Conservation (phyloP, 2,888 invertebrate species). For the Idaea biselata region DNA sequence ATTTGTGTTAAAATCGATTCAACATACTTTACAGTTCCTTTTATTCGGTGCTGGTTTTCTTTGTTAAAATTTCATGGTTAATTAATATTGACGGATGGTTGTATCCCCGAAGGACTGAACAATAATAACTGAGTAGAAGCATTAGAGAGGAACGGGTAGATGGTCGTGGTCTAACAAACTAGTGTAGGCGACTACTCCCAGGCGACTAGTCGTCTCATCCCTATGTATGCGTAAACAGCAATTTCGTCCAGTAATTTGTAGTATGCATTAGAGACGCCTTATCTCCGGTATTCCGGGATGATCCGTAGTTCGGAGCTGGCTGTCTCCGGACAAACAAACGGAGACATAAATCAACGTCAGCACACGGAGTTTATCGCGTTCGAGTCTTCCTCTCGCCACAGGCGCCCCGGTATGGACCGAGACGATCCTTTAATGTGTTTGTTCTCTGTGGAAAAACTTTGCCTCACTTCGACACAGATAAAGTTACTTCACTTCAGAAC, state of each 20-base stretch:
- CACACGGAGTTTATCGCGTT: conserved; percentile 69
- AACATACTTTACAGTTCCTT: background rate
- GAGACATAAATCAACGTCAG: conserved; percentile 78
- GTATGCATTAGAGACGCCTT: conserved; percentile 62
- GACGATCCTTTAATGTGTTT: conserved; percentile 68
- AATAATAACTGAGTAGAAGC: background rate
- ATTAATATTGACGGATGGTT: background rate
- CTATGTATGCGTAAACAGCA: conserved; percentile 53
- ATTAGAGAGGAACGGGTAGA: background rate
- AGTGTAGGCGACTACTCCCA: background rate
- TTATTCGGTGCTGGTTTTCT: background rate
- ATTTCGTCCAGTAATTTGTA: conserved; percentile 67
- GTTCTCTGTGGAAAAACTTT: conserved; percentile 55
- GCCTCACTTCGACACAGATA: conserved; percentile 44
- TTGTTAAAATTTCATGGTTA: background rate
- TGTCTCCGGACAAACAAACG: conserved; percentile 73
- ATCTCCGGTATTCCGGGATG: conserved; percentile 65
- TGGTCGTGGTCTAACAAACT: background rate
- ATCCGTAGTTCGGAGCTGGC: conserved; percentile 54
- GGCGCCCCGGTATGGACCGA: conserved; percentile 44
- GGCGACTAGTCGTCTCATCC: conserved; percentile 10
- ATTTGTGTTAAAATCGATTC: conserved; percentile 50
- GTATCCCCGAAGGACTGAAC: background rate
- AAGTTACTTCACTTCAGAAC: conserved; percentile 17
- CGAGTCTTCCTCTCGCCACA: conserved; percentile 45